phyloP scores from a whole-genome alignment of 2,888 invertebrate genomes.

The Ephialtes manifestator region DNA sequence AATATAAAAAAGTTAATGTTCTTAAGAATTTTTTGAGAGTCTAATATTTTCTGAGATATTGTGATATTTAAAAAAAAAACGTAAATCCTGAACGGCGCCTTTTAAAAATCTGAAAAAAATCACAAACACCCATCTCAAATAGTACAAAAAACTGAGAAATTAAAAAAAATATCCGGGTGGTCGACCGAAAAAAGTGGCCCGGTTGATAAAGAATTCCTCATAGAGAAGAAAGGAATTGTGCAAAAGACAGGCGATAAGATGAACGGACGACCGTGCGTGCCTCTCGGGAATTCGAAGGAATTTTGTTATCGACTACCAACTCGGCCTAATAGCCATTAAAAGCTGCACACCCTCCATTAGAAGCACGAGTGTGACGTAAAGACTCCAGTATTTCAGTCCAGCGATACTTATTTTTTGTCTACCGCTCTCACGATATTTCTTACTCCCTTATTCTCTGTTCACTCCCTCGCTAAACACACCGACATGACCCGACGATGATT shows the following conservation, averaged over 20 bases:
- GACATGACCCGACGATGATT: not conserved
- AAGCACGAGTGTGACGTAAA: not conserved
- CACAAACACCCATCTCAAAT: too few relatives aligned
- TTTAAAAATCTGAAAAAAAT: too few relatives aligned
- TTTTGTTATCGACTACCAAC: not conserved
- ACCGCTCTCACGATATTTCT: not conserved
- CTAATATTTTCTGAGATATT: too few relatives aligned
- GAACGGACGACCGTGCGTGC: not conserved
- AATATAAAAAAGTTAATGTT: too few relatives aligned
- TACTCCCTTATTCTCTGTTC: not conserved
- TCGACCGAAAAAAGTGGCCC: too few relatives aligned
- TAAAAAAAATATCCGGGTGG: too few relatives aligned
- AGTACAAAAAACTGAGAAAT: too few relatives aligned
- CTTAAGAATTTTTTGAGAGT: too few relatives aligned
- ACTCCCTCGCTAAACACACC: not conserved
- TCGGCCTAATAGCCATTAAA: constrained; percentile 12
- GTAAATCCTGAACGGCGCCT: too few relatives aligned
- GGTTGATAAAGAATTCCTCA: too few relatives aligned
- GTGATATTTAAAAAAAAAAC: too few relatives aligned
- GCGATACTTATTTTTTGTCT: not conserved
- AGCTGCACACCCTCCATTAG: not conserved
- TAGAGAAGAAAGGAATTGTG: not conserved
- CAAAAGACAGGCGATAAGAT: not conserved
- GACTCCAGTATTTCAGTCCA: not conserved
- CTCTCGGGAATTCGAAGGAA: constrained; percentile 16